A percentile compares a stretch with the other conserved stretches of the same genome.
Evolutionary conservation across 2,113 vertebrate species (phyloP).

Genomic region (Rhinoderma darwinii): DNA sequence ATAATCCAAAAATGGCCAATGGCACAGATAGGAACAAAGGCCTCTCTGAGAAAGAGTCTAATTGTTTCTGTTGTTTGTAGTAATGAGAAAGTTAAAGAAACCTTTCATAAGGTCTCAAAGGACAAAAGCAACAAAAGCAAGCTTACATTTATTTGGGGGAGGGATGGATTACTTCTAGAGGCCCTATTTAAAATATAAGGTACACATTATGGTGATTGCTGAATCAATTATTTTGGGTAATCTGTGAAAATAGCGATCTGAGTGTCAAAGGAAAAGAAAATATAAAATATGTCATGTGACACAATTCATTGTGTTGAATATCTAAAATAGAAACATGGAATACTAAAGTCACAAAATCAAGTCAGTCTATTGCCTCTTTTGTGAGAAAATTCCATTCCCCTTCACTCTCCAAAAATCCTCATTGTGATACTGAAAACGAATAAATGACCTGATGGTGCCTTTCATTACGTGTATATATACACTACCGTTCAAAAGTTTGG

Average conservation of each 20-base stretch:
- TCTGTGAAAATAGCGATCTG: not conserved
- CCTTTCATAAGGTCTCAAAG: not conserved
- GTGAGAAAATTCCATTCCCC: no score
- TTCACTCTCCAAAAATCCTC: no score
- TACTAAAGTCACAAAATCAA: not conserved
- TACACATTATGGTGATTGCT: not conserved
- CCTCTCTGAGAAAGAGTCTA: constrained; percentile 22
- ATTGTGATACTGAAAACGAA: no score
- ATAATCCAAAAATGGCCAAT: constrained; percentile 44
- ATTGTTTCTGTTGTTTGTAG: constrained; percentile 40
- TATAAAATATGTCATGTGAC: not conserved
- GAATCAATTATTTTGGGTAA: not conserved
- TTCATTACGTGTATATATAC: no score
- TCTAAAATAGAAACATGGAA: not conserved
- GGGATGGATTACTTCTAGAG: constrained; percentile 5
- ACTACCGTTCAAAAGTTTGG: no score
- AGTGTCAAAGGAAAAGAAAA: no score
- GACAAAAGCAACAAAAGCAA: constrained; percentile 12
- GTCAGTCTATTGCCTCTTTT: no score
- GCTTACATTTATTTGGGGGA: constrained; percentile 16
- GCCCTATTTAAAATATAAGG: not conserved
- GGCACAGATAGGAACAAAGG: constrained; percentile 46
- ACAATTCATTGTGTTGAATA: not conserved
- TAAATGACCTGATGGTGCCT: no score
- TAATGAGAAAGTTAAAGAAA: constrained; percentile 43